Percentiles rank a stretch among this genome's conserved stretches.
Conservation (phyloP, 2,888 invertebrate species). For the Amblyjoppa proteus region DNA sequence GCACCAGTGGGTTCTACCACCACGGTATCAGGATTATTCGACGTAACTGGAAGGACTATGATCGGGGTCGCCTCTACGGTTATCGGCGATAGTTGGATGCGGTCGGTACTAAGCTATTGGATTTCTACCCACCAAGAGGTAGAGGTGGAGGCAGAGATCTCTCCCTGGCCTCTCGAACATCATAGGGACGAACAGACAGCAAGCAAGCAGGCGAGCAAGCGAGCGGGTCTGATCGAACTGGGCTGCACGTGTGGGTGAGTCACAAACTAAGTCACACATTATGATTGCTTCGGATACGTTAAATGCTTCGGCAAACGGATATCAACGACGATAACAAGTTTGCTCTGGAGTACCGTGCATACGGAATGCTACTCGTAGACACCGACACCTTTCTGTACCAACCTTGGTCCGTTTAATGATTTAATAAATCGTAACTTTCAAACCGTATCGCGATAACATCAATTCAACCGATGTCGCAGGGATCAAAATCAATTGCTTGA, state of each 20-base stretch:
- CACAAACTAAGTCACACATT: conserved; percentile 9
- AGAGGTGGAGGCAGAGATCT: neutral
- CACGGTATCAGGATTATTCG: conserved; percentile 22
- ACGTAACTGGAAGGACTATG: conserved; percentile 17
- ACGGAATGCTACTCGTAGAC: neutral
- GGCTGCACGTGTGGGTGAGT: neutral
- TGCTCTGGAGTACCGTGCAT: neutral
- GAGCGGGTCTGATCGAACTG: conserved; percentile 8
- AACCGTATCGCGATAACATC: too few species aligned
- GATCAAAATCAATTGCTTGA: too few species aligned
- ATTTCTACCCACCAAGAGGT: conserved; percentile 18
- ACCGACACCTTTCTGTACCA: neutral
- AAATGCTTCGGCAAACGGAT: conserved; percentile 1
- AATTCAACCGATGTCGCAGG: too few species aligned
- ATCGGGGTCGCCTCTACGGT: conserved; percentile 21
- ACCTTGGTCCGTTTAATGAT: neutral
- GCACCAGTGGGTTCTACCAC: neutral
- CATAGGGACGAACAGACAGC: conserved; percentile 9
- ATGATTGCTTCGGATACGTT: neutral
- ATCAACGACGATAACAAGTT: neutral
- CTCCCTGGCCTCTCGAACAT: neutral
- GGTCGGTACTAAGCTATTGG: conserved; percentile 40
- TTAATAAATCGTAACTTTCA: too few species aligned
- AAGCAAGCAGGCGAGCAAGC: neutral
- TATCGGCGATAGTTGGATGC: conserved; percentile 40